A percentile compares a stretch with the other conserved stretches of the same genome.
phyloP scores from a whole-genome alignment of 1,140 invertebrate genomes.

The Artemia franciscana region DNA sequence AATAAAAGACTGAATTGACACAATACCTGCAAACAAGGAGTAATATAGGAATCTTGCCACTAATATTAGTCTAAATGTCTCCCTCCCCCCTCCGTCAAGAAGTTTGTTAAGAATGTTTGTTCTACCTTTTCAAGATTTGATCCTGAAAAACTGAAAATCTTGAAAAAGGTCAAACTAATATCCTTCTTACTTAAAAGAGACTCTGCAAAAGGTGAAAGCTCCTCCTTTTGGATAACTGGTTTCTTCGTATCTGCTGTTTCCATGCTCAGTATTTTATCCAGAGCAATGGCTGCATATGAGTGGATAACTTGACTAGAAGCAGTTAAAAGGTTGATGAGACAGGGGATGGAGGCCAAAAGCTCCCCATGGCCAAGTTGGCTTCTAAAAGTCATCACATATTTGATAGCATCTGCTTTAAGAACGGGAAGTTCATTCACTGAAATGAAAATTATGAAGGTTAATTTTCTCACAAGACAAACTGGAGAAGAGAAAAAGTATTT shows the following conservation, averaged over 20 bases:
- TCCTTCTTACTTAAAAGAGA: neutral
- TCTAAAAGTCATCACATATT: slow-evolving; percentile 86
- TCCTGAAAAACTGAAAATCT: slow-evolving; percentile 6
- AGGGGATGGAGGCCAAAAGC: slow-evolving; percentile 43
- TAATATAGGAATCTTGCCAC: no score
- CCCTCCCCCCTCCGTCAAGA: no score
- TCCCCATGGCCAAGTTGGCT: slow-evolving; percentile 57
- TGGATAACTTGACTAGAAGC: slow-evolving; percentile 63
- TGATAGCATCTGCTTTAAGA: slow-evolving; percentile 81
- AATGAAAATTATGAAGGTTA: slow-evolving; percentile 18
- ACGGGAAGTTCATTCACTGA: slow-evolving; percentile 67
- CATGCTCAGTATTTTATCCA: slow-evolving; percentile 69
- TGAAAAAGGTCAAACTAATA: no score
- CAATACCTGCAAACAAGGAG: no score
- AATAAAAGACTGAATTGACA: no score
- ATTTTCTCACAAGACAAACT: slow-evolving; percentile 9
- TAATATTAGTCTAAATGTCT: no score
- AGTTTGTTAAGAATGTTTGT: no score
- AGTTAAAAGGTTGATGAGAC: slow-evolving; percentile 45
- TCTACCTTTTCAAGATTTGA: no score
- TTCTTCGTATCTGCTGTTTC: slow-evolving; percentile 23
- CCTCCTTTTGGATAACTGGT: neutral
- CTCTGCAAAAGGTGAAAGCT: neutral
- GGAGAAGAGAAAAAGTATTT: no score
- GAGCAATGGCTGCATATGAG: slow-evolving; percentile 70